Base-by-base conservation (phyloP, 2,797 vertebrate genomes). In the Hemibagrus guttatus region DNA sequence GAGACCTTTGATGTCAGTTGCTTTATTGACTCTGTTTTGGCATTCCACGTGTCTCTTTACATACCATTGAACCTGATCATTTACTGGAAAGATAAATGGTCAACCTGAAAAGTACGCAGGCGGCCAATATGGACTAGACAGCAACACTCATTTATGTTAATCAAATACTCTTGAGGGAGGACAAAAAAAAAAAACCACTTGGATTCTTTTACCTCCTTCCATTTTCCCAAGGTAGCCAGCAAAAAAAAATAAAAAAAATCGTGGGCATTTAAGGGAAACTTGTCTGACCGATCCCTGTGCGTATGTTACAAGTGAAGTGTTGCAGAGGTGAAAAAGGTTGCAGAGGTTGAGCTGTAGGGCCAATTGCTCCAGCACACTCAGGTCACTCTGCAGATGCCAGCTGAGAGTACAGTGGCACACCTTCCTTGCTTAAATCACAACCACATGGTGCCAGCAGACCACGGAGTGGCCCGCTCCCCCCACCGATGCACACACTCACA, bases 81-180 rank as follows among this genome's bases (percentile, higher is more conserved):
- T 92, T 92, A 91, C 91, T 92, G 82, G 88, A 85, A 89, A 93
- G 93, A 93, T 95, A 93, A 95, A 95, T 94, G 93, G 93, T 93
- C 92, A 95, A 95, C 93, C 89, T 90, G 89, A 87, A 89, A 91
- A 89, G 68, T 61, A 84, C 69, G 85, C 71, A 58, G 59, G 84
- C 88, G 69, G 86, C 86, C 85, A 90, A 86, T 81, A 86, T 81
- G 74, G 80, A 89, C 81, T 78, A 83, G 87, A 88, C 82, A 87
- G 86, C 80, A 75, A 75, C 78, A 76, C 74, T 71, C 11, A 59
- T 61, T 80, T 87, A 87, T 87, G 72, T 42, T 84, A 86, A 88
- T 85, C 69, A 6, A 68, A 78, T 68, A 68, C 23, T 86, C 90
- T 68, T 76, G 66, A 85, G 76, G 80, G 52, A 31, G 42, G 87